These are phyloP conservation scores for Anorthoa munda DNA, from an alignment of 2,888 invertebrate species.

Conservation along the genomic window DNA sequence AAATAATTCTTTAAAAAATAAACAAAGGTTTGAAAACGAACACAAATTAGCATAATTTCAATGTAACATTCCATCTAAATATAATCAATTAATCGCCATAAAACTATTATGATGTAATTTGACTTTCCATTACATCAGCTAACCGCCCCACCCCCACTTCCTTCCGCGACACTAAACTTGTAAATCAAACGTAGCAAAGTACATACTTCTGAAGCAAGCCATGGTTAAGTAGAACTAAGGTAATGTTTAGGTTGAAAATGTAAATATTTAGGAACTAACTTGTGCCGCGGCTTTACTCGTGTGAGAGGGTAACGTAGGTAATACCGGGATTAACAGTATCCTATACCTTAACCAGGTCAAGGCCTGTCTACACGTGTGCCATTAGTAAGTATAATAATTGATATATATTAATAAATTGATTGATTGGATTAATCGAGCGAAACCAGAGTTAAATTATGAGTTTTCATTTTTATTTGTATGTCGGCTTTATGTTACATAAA, in stretches of 20 bases:
- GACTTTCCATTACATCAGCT: conserved; percentile 65
- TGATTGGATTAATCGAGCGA: too few species aligned
- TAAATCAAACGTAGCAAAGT: conserved; percentile 40
- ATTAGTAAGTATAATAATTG: too few species aligned
- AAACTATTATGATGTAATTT: conserved; percentile 59
- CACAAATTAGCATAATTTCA: conserved; percentile 11
- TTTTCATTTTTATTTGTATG: too few species aligned
- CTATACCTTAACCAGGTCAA: too few species aligned
- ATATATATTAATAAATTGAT: too few species aligned
- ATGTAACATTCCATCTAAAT: conserved; percentile 18
- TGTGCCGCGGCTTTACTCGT: not conserved
- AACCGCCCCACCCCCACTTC: conserved; percentile 30
- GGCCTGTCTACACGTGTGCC: too few species aligned
- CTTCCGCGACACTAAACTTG: conserved; percentile 28
- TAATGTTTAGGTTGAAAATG: not conserved
- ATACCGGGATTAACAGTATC: too few species aligned
- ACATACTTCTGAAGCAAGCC: not conserved
- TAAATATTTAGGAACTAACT: not conserved
- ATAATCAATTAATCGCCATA: conserved; percentile 29
- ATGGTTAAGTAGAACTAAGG: not conserved
- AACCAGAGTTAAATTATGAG: too few species aligned
- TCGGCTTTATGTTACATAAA: too few species aligned
- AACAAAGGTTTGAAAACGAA: not conserved
- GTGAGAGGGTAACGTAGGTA: not conserved
- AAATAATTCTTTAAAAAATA: not conserved